Evolutionary conservation across 2,797 vertebrate genomes (phyloP), one percentile per base, ranked within the genome.

Genomic region (Brachyalestes nurse): DNA sequence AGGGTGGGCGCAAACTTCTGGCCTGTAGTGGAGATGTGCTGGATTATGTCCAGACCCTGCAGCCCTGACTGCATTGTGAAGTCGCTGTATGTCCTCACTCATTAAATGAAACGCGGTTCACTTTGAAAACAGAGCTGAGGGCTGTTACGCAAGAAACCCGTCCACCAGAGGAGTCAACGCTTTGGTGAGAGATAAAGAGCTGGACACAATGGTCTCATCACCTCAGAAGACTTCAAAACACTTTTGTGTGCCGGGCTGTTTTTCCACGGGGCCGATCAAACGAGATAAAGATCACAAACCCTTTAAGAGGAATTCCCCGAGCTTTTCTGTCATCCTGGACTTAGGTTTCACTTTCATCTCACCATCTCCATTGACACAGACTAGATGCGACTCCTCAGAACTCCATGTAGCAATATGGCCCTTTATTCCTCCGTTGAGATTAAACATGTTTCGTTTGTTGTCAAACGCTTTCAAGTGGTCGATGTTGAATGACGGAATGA

Each of bases 191-290:
- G 34, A 71, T 62, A 78, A 78, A 58, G 58, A 65, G 28, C 34
- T 79, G 67, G 21, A 78, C 64, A 66, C 34, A 64, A 70, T 79
- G 62, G 78, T 74, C 64, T 83, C 64, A 70, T 70, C 47, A 71
- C 77, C 74, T 79, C 72, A 64, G 69, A 83, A 21, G 67, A 67
- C 57, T 47, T 75, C 69, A 64, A 65, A 57, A 40, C 49, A 73
- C n/a, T 49, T 51, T 74, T 78, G 23, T 79, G 34, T 38, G 6
- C 45, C 16, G 64, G 70, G 51, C 70, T 75, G 45, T 70, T 82
- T 78, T 79, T 83, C 57, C 55, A 75, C 38, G 66, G 69, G 53
- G 57, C 77, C 71, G 77, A 79, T 83, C 77, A 67, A 67, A 67
- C 65, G 45, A 67, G 65, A 67, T 45, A 70, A 75, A 70, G 72